Percentiles rank a stretch among this genome's conserved stretches.
Evolutionary conservation across 2,113 vertebrate species (phyloP).

Genomic region (Corynorhinus townsendii): DNA sequence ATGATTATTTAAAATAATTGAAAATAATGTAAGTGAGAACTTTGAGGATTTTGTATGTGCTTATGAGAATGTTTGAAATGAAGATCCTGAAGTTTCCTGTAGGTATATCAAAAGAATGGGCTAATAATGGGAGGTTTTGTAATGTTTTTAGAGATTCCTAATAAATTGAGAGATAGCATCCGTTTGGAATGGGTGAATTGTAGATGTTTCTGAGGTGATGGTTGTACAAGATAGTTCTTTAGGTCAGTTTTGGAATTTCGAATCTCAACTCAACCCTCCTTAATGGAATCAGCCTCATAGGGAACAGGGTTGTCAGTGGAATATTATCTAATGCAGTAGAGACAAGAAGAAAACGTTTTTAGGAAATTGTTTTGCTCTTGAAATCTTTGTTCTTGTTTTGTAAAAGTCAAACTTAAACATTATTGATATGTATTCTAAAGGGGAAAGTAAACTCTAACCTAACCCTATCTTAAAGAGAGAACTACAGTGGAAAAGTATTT

Average conservation of each 20-base stretch:
- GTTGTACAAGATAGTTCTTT: neutral
- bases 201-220: neutral
- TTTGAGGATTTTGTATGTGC: neutral
- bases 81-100: neutral
- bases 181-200: neutral
- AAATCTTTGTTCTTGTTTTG: constrained; percentile 21
- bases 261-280: neutral
- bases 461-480: neutral
- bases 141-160: neutral
- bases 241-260: neutral
- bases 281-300: neutral
- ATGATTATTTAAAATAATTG: neutral
- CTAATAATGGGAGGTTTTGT: neutral
- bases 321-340: neutral
- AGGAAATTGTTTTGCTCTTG: neutral
- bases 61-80: constrained; percentile 6
- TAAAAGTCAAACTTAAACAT: neutral
- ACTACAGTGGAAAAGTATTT: neutral
- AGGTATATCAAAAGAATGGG: neutral
- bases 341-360: neutral
- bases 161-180: neutral
- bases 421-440: neutral
- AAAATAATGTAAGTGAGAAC: neutral
- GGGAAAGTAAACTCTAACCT: neutral
- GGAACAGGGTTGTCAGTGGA: neutral